These are phyloP conservation scores for Galaxea fascicularis DNA, from an alignment of 92 coral and sea anemone species.

Conservation along the genomic window DNA sequence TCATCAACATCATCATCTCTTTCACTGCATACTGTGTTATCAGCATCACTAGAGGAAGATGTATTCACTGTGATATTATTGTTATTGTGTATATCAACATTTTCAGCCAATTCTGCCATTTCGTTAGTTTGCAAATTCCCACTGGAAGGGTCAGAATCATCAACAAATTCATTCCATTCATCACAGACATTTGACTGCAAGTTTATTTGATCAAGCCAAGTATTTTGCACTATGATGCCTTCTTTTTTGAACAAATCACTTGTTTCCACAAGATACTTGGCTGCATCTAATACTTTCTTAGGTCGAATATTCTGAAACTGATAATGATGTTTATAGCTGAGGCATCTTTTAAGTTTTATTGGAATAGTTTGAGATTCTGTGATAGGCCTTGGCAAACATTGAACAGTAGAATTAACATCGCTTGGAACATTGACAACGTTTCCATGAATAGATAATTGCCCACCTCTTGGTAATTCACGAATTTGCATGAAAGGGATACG, in stretches of 20 bases:
- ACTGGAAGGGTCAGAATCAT: slow-evolving; percentile 11
- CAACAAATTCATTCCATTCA: slow-evolving; percentile 9
- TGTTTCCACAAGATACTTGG: slow-evolving; percentile 59
- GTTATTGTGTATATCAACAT: background rate
- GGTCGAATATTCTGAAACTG: slow-evolving; percentile 72
- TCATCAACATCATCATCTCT: slow-evolving; percentile 41
- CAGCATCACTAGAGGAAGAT: too few species aligned
- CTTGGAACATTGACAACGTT: slow-evolving; percentile 35
- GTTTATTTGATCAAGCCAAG: slow-evolving; percentile 25
- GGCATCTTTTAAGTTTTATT: background rate
- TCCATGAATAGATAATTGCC: too few species aligned
- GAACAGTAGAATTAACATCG: slow-evolving; percentile 68
- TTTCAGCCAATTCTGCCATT: slow-evolving; percentile 13
- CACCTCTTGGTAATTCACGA: too few species aligned
- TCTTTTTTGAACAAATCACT: too few species aligned
- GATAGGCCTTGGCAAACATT: slow-evolving; percentile 47
- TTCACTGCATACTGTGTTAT: too few species aligned
- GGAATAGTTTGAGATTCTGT: slow-evolving; percentile 28
- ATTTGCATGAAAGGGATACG: too few species aligned
- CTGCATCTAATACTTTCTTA: slow-evolving; percentile 59
- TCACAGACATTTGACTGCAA: slow-evolving; percentile 19
- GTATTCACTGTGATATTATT: too few species aligned
- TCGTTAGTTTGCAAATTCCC: background rate
- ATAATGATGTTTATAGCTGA: slow-evolving; percentile 47
- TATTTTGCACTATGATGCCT: slow-evolving; percentile 42